Base-by-base conservation (phyloP, 2,797 vertebrate species). In the Cuniculus paca region DNA sequence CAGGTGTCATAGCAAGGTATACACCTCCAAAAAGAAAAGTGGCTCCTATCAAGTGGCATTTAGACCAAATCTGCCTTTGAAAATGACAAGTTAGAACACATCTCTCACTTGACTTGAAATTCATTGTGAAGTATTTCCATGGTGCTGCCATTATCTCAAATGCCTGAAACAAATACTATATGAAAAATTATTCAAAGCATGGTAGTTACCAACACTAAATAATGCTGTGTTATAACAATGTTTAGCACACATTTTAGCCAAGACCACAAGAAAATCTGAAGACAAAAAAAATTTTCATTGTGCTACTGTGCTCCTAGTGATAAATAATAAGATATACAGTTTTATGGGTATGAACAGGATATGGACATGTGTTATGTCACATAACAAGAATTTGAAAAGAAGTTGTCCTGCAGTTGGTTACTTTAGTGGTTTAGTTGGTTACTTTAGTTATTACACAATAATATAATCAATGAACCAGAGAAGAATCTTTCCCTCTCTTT, bases 51-150 rank as follows among this genome's bases (percentile, higher is more conserved):
- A 80, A 65, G 54, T 48, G 34, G 36, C 26, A 80, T 88, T 74
- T 82, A n/a, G 24, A 88, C 52, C 72, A 90, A 82, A 75, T 36
- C 34, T 92, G 7, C 79, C 48, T 91, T 86, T 78, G 31, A 74
- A 81, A 34, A 81, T 88, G 91, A 88, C 54, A 94, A 95, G 94
- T 58, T 54, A 78, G 58, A 95, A 61, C 11, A 60, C 34, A 56
- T 36, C 34, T 72, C 87, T 70, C 81, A 78, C 14, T 90, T 80
- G 58, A 22, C 19, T 60, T 54, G 10, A 81, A 72, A 95, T 72
- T 90, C 12, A 48, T 50, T 36, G 52, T 63, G 31, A n/a, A 56
- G 14, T 68, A 74, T 79, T 61, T 72, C 54, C 14, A 72, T 36
- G 6, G 6, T 42, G 22, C 22, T 42, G 48, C 31, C 80, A 63